These are phyloP conservation scores for Glossophaga mutica DNA, from an alignment of 2,797 vertebrate species.

Conservation along the genomic window DNA sequence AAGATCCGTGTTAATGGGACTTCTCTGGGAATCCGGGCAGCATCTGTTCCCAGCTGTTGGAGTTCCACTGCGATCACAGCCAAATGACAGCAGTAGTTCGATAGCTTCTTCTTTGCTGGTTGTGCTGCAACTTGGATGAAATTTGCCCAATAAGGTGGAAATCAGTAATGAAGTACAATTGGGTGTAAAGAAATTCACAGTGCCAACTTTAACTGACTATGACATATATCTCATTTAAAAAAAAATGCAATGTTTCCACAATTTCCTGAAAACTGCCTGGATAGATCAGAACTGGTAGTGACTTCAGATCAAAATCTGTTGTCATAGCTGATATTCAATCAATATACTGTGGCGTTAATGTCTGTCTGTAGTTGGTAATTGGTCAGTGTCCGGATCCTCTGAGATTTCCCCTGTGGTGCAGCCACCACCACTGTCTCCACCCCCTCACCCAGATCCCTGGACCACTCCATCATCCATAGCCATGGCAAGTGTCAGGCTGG, in stretches of 20 bases:
- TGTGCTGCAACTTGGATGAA: not conserved
- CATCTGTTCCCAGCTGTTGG: slow-evolving; percentile 70
- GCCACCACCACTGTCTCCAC: not conserved
- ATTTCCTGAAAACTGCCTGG: slow-evolving; percentile 9
- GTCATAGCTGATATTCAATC: not conserved
- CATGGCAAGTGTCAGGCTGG: not conserved
- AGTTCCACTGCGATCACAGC: not conserved
- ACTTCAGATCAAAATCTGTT: slow-evolving; percentile 12
- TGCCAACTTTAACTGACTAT: slow-evolving; percentile 20
- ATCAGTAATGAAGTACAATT: not conserved
- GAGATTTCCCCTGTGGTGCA: not conserved
- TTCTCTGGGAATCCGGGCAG: slow-evolving; percentile 64
- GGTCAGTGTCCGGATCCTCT: not conserved
- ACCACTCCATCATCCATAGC: not conserved
- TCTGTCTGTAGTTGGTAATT: not conserved
- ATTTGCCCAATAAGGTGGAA: not conserved
- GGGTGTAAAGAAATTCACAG: not conserved
- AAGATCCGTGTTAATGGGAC: not conserved
- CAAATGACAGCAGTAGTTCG: not conserved
- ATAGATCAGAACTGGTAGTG: not conserved
- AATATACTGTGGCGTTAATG: not conserved
- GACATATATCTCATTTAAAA: not conserved
- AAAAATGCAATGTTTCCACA: not conserved
- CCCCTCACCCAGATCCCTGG: not conserved
- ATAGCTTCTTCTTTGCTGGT: not conserved